Percentiles rank a stretch among this genome's conserved stretches.
Evolutionary conservation across 2,888 invertebrate species (phyloP).

Genomic region (Hoplodrina blanda): DNA sequence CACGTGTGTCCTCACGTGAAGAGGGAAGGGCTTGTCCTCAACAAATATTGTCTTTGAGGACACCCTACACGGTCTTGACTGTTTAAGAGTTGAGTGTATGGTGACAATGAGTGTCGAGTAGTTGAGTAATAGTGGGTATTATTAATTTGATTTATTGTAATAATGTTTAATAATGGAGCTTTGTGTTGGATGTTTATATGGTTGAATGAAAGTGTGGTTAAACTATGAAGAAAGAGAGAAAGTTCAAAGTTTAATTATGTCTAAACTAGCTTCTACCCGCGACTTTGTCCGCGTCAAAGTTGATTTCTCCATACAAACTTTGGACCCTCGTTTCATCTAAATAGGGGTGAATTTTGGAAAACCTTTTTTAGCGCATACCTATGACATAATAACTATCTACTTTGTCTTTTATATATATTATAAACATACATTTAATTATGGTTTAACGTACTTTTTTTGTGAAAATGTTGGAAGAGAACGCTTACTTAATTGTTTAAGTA

Average conservation of each 20-base stretch:
- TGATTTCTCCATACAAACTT: too few species aligned
- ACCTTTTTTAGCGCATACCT: too few species aligned
- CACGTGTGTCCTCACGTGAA: conserved; percentile 80
- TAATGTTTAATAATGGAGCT: conserved; percentile 45
- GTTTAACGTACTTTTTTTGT: too few species aligned
- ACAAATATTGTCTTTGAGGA: conserved; percentile 90
- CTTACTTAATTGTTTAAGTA: too few species aligned
- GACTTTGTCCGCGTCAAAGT: too few species aligned
- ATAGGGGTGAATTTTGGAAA: too few species aligned
- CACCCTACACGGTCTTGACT: conserved; percentile 81
- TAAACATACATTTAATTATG: too few species aligned
- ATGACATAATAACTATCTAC: too few species aligned
- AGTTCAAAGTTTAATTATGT: background rate
- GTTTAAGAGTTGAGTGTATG: conserved; percentile 79
- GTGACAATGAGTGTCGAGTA: conserved; percentile 61
- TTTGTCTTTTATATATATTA: too few species aligned
- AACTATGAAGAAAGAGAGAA: background rate
- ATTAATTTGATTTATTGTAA: conserved; percentile 60
- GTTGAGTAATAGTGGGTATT: conserved; percentile 55
- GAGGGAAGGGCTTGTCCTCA: conserved; percentile 83
- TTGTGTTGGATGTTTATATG: background rate
- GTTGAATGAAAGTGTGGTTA: background rate
- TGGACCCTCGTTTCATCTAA: too few species aligned
- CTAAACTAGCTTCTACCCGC: too few species aligned
- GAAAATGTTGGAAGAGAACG: too few species aligned